Evolutionary conservation across 2,888 invertebrate genomes (phyloP).

Genomic region (Hesperia comma): DNA sequence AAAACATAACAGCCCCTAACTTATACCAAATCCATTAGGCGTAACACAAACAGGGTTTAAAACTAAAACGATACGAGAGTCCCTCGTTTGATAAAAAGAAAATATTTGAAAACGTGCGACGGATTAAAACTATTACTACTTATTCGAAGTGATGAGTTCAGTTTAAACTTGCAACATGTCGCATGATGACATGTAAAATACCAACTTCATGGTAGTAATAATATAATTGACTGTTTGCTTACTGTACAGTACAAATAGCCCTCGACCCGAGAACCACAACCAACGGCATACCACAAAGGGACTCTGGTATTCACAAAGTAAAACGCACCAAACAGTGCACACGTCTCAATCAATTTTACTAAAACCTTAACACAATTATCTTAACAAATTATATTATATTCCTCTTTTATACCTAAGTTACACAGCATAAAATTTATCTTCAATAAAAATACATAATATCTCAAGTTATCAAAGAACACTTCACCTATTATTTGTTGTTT

Average conservation of each 20-base stretch:
- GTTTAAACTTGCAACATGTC: constrained; percentile 9
- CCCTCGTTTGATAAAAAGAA: constrained; percentile 30
- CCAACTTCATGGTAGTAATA: constrained; percentile 16
- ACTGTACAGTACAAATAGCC: constrained; percentile 15
- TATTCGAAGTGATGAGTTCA: constrained; percentile 27
- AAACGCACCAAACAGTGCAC: constrained; percentile 50
- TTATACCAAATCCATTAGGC: constrained; percentile 44
- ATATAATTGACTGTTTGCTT: constrained; percentile 35
- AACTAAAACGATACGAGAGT: constrained; percentile 44
- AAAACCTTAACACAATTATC: constrained; percentile 70
- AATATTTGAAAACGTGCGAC: constrained; percentile 16
- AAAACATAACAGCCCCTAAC: constrained; percentile 53
- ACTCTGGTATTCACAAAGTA: constrained; percentile 42
- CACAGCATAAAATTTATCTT: constrained; percentile 77
- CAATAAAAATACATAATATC: constrained; percentile 81
- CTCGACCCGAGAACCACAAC: constrained; percentile 26
- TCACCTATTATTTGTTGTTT: constrained; percentile 70
- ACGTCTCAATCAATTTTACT: constrained; percentile 56
- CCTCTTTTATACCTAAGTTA: constrained; percentile 79
- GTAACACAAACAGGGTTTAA: constrained; percentile 44
- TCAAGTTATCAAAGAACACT: constrained; percentile 80
- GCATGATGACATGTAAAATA: constrained; percentile 10
- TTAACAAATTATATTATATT: constrained; percentile 82
- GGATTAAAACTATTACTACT: constrained; percentile 21
- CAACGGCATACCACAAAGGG: constrained; percentile 24